Conservation (phyloP, 2,797 vertebrate genomes). For the Bufotes viridis region DNA sequence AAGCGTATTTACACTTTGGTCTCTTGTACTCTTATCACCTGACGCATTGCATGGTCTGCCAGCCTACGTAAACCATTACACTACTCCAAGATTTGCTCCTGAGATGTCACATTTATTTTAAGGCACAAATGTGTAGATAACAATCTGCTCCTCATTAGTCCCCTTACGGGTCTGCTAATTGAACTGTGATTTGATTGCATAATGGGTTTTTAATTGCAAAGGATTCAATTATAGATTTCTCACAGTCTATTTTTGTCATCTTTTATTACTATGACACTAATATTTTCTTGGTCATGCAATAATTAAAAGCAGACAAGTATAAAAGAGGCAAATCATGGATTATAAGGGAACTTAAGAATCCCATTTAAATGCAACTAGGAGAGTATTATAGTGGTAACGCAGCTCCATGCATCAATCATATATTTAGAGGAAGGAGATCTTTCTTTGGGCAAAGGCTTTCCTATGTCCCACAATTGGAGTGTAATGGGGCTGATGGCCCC, state of each 20-base stretch:
- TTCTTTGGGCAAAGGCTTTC: no score
- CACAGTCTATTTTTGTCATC: conserved; percentile 12
- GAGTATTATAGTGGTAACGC: not conserved
- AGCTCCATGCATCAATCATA: not conserved
- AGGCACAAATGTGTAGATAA: conserved; percentile 42
- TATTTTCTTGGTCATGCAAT: conserved; percentile 22
- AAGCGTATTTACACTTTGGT: not conserved
- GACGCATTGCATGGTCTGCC: not conserved
- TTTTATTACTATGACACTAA: conserved; percentile 30
- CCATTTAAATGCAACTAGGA: not conserved
- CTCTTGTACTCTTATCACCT: not conserved
- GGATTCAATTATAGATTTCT: conserved; percentile 39
- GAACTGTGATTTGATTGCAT: conserved; percentile 52
- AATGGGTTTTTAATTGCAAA: conserved; percentile 53
- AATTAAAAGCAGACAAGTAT: conserved; percentile 24
- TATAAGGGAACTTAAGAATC: not conserved
- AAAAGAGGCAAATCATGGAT: not conserved
- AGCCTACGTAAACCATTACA: not conserved
- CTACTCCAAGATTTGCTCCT: conserved; percentile 5
- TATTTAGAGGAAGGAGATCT: not conserved
- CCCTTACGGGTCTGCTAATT: conserved; percentile 35
- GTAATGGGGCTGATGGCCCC: no score
- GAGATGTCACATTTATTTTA: conserved; percentile 41
- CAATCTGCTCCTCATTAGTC: conserved; percentile 45
- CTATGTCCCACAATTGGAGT: no score